phyloP scores from a whole-genome alignment of 2,113 vertebrate genomes.

The Actinemys pallida region DNA sequence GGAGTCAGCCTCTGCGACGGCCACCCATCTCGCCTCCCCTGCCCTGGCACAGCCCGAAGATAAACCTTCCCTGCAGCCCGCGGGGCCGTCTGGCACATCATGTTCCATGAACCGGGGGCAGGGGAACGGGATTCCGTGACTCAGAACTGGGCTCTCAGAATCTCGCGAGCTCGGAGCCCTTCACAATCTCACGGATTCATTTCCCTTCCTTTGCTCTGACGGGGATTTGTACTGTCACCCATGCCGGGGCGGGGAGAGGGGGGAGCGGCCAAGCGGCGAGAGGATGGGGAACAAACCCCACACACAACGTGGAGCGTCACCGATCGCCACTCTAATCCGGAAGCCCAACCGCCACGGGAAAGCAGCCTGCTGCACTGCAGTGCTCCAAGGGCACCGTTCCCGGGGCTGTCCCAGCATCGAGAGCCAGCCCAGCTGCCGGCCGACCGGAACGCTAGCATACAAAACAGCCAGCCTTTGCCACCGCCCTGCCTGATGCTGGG shows the following conservation, averaged over 20 bases:
- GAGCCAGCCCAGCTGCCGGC: background rate
- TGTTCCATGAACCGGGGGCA: background rate
- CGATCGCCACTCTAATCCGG: background rate
- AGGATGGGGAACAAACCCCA: background rate
- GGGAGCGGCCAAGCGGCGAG: background rate
- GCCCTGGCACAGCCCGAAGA: background rate
- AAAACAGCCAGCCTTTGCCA: too few relatives aligned
- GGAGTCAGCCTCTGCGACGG: background rate
- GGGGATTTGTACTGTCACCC: conserved; percentile 43
- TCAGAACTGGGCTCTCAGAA: conserved; percentile 12
- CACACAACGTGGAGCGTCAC: background rate
- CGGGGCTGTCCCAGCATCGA: background rate
- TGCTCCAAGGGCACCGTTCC: background rate
- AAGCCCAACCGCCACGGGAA: background rate
- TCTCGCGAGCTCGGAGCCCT: conserved; percentile 9
- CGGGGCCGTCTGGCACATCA: background rate
- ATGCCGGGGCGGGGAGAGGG: background rate
- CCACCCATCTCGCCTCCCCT: background rate
- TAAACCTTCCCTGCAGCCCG: background rate
- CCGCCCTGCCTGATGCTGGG: too few relatives aligned
- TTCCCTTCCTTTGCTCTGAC: conserved; percentile 70
- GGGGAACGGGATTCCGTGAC: conserved; percentile 39
- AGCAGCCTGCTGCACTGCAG: background rate
- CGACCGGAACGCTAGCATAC: too few relatives aligned
- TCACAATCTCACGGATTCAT: conserved; percentile 47